These are phyloP conservation scores for Platichthys stellatus DNA, from an alignment of 2,113 vertebrate species.

Conservation along the genomic window DNA sequence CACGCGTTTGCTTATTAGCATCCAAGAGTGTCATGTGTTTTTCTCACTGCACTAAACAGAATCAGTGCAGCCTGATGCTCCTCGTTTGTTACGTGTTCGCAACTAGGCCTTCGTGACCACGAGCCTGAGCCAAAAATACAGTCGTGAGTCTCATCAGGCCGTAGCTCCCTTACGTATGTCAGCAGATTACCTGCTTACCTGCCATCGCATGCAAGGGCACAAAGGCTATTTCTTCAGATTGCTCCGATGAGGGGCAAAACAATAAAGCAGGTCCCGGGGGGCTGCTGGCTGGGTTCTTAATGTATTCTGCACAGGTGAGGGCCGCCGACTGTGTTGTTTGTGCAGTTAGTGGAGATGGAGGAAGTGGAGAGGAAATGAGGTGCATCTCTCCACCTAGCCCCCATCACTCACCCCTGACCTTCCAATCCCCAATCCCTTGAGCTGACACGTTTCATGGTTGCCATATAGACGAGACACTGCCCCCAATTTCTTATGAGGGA, in stretches of 20 bases:
- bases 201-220: conserved; percentile 19
- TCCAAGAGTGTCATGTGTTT: conserved; percentile 57
- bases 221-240: conserved; percentile 11
- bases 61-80: conserved; percentile 40
- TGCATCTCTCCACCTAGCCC: neutral
- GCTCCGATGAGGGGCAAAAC: conserved; percentile 9
- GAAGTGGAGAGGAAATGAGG: conserved; percentile 1
- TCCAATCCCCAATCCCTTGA: conserved; percentile 24
- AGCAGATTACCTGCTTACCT: conserved; percentile 32
- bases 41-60: conserved; percentile 42
- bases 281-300: neutral
- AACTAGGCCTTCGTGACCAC: conserved; percentile 7
- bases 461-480: conserved; percentile 60
- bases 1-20: conserved; percentile 55
- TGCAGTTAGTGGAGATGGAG: neutral
- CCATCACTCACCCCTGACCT: neutral
- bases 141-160: conserved; percentile 9
- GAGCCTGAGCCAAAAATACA: conserved; percentile 16
- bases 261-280: neutral
- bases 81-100: conserved; percentile 22
- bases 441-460: conserved; percentile 55
- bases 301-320: conserved; percentile 8
- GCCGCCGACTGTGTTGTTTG: conserved; percentile 2
- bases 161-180: neutral
- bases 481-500: conserved; percentile 58